Conservation (phyloP, 2,113 vertebrate species). For the Tauraco erythrolophus region DNA sequence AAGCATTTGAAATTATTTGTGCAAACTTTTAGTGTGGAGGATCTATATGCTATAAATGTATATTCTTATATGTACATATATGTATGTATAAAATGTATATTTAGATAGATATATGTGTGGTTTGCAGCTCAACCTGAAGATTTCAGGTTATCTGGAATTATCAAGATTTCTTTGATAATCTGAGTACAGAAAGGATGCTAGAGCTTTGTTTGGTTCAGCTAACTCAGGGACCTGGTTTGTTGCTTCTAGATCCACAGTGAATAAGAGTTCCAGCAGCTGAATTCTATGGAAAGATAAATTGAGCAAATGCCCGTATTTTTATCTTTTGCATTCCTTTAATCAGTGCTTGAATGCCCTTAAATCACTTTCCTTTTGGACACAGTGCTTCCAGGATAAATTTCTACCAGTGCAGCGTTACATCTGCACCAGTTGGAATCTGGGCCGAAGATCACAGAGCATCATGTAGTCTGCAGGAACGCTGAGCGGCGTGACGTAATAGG, state of each 20-base stretch:
- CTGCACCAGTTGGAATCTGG: not conserved
- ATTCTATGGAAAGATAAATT: not conserved
- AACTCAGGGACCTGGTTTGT: not conserved
- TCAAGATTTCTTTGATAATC: not conserved
- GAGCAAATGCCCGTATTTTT: rapidly evolving
- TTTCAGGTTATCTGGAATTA: not conserved
- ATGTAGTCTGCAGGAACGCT: not conserved
- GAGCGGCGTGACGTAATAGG: not conserved
- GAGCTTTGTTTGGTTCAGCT: not conserved
- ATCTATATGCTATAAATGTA: not conserved
- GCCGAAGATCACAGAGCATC: not conserved
- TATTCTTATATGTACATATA: not conserved
- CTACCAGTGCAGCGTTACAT: not conserved
- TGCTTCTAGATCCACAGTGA: not conserved
- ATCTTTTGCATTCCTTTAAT: not conserved
- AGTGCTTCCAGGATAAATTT: not conserved
- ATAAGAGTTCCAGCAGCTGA: not conserved
- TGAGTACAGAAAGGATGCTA: not conserved
- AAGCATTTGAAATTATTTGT: not conserved
- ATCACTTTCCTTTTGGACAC: not conserved
- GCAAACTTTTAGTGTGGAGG: not conserved
- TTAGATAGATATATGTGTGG: not conserved
- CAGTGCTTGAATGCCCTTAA: rapidly evolving
- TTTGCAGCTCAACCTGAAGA: not conserved
- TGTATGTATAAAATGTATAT: not conserved